These are phyloP conservation scores for Leuciscus waleckii DNA, from an alignment of 2,797 vertebrate species.

Conservation along the genomic window DNA sequence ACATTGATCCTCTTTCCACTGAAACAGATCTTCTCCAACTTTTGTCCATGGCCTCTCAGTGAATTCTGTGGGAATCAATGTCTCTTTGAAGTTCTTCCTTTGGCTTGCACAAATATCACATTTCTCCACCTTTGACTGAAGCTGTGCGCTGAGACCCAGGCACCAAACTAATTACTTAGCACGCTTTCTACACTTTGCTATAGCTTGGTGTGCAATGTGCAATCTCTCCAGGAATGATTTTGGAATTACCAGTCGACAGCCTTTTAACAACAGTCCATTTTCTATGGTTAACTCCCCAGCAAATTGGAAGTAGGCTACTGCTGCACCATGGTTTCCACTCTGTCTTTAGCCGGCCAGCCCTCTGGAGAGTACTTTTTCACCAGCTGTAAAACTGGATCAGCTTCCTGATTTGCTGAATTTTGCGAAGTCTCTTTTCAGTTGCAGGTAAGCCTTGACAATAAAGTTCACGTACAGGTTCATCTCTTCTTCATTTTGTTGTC, in stretches of 20 bases:
- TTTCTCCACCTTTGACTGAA: background rate
- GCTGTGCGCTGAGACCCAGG: background rate
- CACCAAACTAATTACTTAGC: background rate
- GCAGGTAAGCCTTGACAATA: slow-evolving; percentile 4
- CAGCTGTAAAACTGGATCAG: slow-evolving; percentile 1
- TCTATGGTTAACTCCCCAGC: slow-evolving; percentile 45
- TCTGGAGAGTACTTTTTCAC: slow-evolving; percentile 8
- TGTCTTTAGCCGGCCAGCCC: slow-evolving; percentile 29
- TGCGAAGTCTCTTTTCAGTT: slow-evolving; percentile 5
- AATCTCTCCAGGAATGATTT: slow-evolving; percentile 14
- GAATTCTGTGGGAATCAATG: background rate
- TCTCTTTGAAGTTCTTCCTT: background rate
- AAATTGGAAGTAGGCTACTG: slow-evolving; percentile 27
- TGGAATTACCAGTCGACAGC: slow-evolving; percentile 38
- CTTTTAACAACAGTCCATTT: slow-evolving; percentile 10
- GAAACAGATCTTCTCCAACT: no score
- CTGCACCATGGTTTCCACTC: background rate
- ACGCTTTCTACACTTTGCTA: background rate
- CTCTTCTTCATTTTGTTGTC: background rate
- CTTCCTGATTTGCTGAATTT: slow-evolving; percentile 26
- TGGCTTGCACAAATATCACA: background rate
- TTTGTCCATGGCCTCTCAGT: no score
- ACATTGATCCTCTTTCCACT: no score
- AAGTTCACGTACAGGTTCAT: background rate
- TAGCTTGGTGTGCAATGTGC: background rate